Evolutionary conservation across 2,888 invertebrate genomes (phyloP).

Genomic region (Pammene aurita): DNA sequence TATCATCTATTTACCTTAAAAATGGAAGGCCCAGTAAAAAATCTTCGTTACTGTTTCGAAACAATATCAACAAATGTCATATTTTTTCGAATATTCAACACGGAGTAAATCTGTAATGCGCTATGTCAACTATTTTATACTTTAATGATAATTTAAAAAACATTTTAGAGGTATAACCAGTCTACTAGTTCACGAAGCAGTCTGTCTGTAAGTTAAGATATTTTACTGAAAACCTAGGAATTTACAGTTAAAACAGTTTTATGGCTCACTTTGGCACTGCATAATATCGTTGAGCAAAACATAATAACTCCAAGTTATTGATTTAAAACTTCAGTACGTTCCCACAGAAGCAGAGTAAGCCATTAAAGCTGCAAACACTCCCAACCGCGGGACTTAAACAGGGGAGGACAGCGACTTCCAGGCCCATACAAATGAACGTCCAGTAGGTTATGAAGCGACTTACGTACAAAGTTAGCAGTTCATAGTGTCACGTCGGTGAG

Average conservation of each 20-base stretch:
- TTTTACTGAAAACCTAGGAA: constrained; percentile 75
- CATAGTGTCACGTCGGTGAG: constrained; percentile 61
- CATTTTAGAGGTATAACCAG: constrained; percentile 78
- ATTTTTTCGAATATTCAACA: constrained; percentile 63
- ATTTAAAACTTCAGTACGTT: constrained; percentile 58
- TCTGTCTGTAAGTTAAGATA: constrained; percentile 79
- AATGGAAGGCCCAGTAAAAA: constrained; percentile 66
- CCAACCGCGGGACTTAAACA: constrained; percentile 48
- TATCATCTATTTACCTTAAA: constrained; percentile 42
- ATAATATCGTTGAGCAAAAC: constrained; percentile 75
- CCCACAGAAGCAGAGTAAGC: constrained; percentile 79
- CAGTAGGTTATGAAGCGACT: constrained; percentile 58
- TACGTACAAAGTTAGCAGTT: constrained; percentile 63
- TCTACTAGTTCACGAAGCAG: constrained; percentile 80
- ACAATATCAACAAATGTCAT: constrained; percentile 61
- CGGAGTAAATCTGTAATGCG: constrained; percentile 65
- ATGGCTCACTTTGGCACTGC: constrained; percentile 82
- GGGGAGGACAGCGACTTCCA: constrained; percentile 32
- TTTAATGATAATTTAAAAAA: constrained; percentile 66
- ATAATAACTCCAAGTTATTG: constrained; percentile 59
- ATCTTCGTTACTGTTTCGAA: constrained; percentile 59
- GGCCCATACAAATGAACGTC: constrained; percentile 52
- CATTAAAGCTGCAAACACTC: constrained; percentile 74
- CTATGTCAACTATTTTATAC: constrained; percentile 71
- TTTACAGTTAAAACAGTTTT: constrained; percentile 71